Evolutionary conservation across 1,140 invertebrate species (phyloP).

Genomic region (Metaphire vulgaris): DNA sequence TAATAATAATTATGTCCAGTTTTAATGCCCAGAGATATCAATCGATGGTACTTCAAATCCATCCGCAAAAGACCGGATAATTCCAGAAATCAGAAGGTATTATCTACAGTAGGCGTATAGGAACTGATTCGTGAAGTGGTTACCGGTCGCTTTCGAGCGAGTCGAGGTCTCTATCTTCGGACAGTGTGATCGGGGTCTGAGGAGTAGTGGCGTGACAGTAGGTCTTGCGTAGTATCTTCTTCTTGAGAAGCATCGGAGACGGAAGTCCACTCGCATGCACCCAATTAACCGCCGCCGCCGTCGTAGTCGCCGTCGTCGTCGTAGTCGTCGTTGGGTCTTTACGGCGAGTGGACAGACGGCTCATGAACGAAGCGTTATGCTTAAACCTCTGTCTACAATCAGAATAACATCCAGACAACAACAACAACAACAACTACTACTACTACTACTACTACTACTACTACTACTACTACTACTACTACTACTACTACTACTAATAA

Average conservation of each 20-base stretch:
- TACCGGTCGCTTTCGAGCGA: background rate
- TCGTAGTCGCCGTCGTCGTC: background rate
- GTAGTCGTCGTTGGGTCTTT: conserved; percentile 58
- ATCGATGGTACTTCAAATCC: no score
- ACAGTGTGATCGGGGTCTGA: background rate
- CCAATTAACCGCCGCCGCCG: background rate
- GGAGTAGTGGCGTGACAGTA: background rate
- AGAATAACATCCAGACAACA: conserved; percentile 5
- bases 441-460: background rate
- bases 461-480: background rate
- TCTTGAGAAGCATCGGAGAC: conserved; percentile 22
- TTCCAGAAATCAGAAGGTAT: no score
- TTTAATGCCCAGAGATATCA: no score
- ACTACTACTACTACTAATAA: background rate
- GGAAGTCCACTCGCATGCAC: conserved; percentile 1
- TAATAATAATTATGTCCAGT: no score
- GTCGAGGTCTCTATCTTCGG: background rate
- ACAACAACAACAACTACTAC: background rate
- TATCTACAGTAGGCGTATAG: no score
- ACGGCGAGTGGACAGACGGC: conserved; percentile 74
- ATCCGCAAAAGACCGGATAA: no score
- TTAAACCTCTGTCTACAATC: conserved; percentile 62
- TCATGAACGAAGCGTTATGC: conserved; percentile 82
- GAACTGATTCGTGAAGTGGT: no score
- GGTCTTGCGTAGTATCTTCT: conserved; percentile 8